Evolutionary conservation across 2,113 vertebrate species (phyloP).

Genomic region (Burhinus bistriatus): DNA sequence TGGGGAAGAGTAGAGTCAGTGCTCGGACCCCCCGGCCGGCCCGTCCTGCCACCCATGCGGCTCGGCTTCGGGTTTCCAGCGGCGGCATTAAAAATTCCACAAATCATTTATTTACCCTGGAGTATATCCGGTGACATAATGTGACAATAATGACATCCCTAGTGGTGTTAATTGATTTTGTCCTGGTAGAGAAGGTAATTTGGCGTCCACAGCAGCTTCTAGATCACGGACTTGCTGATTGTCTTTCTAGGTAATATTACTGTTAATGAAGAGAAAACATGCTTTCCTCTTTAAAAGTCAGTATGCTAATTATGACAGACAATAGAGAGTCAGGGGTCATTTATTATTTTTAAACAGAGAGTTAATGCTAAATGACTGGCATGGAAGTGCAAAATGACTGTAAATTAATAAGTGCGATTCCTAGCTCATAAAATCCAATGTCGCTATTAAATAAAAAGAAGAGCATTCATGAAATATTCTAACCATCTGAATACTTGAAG

Average conservation of each 20-base stretch:
- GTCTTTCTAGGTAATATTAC: constrained; percentile 78
- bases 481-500: constrained; percentile 46
- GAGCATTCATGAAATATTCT: constrained; percentile 66
- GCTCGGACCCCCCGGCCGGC: neutral
- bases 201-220: constrained; percentile 74
- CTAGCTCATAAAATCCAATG: constrained; percentile 68
- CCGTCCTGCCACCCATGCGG: neutral
- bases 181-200: constrained; percentile 81
- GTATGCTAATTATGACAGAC: constrained; percentile 76
- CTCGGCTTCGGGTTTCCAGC: neutral
- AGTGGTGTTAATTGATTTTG: constrained; percentile 88
- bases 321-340: constrained; percentile 72
- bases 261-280: constrained; percentile 85
- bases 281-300: constrained; percentile 77
- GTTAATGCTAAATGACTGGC: constrained; percentile 63
- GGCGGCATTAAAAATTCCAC: constrained; percentile 72
- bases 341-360: constrained; percentile 75
- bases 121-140: constrained; percentile 83
- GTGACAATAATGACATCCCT: constrained; percentile 87
- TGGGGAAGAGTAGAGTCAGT: neutral
- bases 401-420: constrained; percentile 72
- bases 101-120: constrained; percentile 83
- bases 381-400: constrained; percentile 61
- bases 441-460: constrained; percentile 47
- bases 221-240: constrained; percentile 75